Evolutionary conservation across 2,888 invertebrate genomes (phyloP), one percentile per base, ranked within the genome.

Genomic region (Acrobasis suavella): DNA sequence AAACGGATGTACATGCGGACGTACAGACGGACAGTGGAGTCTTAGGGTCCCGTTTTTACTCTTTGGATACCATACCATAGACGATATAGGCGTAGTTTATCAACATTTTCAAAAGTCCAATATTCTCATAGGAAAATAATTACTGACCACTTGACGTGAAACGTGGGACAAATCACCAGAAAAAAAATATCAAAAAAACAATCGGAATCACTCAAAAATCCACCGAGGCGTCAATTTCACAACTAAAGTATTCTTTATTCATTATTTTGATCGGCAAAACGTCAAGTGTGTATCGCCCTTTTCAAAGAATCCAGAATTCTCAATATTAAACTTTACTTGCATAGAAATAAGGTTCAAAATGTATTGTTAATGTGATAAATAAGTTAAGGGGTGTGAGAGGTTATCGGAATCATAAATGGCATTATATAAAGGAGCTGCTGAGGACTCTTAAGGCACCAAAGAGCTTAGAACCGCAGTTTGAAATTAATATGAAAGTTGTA

Each of bases 321-420:
- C 65, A 56, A 56, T 16, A 49, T 51, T 63, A 38, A 58, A 60
- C 55, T 59, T 58, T 60, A 52, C 50, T 59, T 12, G 10, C 50
- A 14, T 32, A 38, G 37, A 3, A 6, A 37, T 50, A 59, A 15
- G 37, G 42, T 56, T 56, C 22, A 42, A 46, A 56, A 56, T 22
- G 0, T 22, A 46, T 17, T 42, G 56, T 7, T 42, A 42, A 56
- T 56, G 7, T 22, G 42, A 9, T 46, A 56, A 56, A 56, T 56
- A 55, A 58, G 76, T 78, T 52, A 54, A 68, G 69, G 82, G 82
- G 79, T 79, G 78, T 80, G 82, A 89, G 89, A 83, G 86, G 87
- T 81, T 84, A 85, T 86, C 80, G 84, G 83, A 83, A 85, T 87
- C 84, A 86, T 85, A 88, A 86, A 85, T 88, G 87, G 78, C 76